Evolutionary conservation across 2,888 invertebrate genomes (phyloP).

Genomic region (Lochmaea capreae): DNA sequence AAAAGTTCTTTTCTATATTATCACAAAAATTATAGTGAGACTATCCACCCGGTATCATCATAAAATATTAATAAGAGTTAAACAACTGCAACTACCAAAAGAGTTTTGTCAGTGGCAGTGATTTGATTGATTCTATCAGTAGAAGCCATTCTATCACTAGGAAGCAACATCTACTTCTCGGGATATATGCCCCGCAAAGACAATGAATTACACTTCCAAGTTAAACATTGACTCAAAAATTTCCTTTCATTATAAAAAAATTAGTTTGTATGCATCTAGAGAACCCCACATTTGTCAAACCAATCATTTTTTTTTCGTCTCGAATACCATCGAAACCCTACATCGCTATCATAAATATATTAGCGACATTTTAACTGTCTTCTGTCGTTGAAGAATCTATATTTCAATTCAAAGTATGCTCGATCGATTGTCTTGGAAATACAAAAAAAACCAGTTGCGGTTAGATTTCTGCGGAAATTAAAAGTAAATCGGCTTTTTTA

Average conservation of each 20-base stretch:
- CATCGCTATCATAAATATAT: background rate
- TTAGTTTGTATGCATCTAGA: background rate
- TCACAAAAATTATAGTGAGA: too few species aligned
- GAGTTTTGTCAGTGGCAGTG: too few species aligned
- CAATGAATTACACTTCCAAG: too few species aligned
- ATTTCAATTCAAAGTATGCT: background rate
- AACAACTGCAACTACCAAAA: too few species aligned
- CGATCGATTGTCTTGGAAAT: background rate
- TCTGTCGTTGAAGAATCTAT: background rate
- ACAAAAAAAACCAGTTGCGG: background rate
- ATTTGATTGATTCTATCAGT: too few species aligned
- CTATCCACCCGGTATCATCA: too few species aligned
- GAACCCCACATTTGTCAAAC: background rate
- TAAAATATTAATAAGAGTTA: too few species aligned
- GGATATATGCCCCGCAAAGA: too few species aligned
- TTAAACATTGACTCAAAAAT: too few species aligned
- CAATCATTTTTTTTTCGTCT: background rate
- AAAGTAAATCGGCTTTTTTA: constrained; percentile 6
- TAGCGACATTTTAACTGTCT: background rate
- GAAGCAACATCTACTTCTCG: too few species aligned
- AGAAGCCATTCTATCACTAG: too few species aligned
- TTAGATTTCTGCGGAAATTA: background rate
- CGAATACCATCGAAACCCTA: background rate
- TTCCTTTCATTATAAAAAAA: background rate
- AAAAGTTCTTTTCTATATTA: too few species aligned